phyloP scores from a whole-genome alignment of 2,888 invertebrate species.

The Lepeophtheirus nordmannii region DNA sequence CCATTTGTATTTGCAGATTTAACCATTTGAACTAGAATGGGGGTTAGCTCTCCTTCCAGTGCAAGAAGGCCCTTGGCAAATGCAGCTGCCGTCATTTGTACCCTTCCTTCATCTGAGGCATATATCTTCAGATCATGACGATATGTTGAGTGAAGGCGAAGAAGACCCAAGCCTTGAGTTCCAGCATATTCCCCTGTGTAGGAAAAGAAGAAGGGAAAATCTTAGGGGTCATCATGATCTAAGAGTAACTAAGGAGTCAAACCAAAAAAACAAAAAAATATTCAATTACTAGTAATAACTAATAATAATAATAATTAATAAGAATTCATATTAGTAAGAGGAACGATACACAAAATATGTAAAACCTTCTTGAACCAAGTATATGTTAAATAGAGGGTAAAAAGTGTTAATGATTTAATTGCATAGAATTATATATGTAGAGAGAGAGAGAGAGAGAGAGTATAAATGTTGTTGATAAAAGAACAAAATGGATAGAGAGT shows the following conservation, averaged over 20 bases:
- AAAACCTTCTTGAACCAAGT: too few species aligned
- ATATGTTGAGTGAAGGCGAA: slow-evolving; percentile 91
- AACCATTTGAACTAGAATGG: slow-evolving; percentile 96
- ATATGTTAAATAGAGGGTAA: too few species aligned
- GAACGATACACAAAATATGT: too few species aligned
- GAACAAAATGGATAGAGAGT: too few species aligned
- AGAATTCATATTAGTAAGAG: too few species aligned
- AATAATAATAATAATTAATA: too few species aligned
- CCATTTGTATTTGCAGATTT: slow-evolving; percentile 87
- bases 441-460: too few species aligned
- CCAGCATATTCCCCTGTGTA: slow-evolving; percentile 57
- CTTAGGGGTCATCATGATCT: background rate
- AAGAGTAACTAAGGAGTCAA: background rate
- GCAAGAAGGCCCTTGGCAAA: slow-evolving; percentile 96
- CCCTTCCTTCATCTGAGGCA: slow-evolving; percentile 96
- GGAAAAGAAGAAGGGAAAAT: background rate
- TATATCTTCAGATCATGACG: slow-evolving; percentile 98
- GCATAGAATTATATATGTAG: too few species aligned
- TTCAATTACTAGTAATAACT: background rate
- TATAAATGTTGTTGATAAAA: too few species aligned
- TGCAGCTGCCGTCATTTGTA: slow-evolving; percentile 99
- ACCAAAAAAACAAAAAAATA: background rate
- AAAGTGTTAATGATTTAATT: too few species aligned
- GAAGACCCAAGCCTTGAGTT: slow-evolving; percentile 84
- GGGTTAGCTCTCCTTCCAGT: slow-evolving; percentile 91